Base-by-base conservation (phyloP, 2,797 vertebrate species). In the Sphaeramia orbicularis region DNA sequence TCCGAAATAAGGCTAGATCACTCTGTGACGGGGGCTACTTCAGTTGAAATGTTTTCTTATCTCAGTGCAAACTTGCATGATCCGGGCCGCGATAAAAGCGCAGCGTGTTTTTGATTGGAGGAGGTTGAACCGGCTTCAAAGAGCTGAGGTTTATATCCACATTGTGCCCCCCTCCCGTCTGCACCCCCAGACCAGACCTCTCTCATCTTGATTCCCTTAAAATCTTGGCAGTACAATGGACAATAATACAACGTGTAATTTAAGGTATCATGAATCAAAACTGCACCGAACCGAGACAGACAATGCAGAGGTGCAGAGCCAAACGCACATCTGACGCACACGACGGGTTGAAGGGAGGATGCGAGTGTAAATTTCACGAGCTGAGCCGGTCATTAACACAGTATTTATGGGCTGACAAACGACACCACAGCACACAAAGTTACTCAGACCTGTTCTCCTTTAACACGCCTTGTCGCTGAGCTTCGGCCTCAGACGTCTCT, bases 171-270 rank as follows among this genome's bases (percentile, higher is more conserved):
- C 55, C 30, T 19, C 15, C 42, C 6, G 15, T 6, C 40, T 9
- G 43, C 4, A 11, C 6, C 43, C 7, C 44, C 2, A 24, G 21
- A 24, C 21, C 21, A 24, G 21, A 24, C 18, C 32, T 32, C 70
- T 30, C 74, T 76, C 83, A 85, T 80, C 71, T 80, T 65, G 71
- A 80, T 74, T 67, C 76, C 53, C 61, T 73, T 81, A 78, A 75
- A 86, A 65, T 56, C 52, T 73, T 83, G 82, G 81, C 82, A 82
- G 60, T 2, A 32, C 72, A 24, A 18, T 36, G 65, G 75, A 80
- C 71, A 82, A 77, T 80, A 86, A 87, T 79, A 65, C 62, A 83
- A 85, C 77, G 81, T 78, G 81, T 76, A 87, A 81, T 86, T 86
- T 73, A 83, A 83, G 81, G 81, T 83, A 77, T 78, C 63, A 80